Conservation (phyloP, 2,113 vertebrate genomes). For the Myiopsitta monachus region DNA sequence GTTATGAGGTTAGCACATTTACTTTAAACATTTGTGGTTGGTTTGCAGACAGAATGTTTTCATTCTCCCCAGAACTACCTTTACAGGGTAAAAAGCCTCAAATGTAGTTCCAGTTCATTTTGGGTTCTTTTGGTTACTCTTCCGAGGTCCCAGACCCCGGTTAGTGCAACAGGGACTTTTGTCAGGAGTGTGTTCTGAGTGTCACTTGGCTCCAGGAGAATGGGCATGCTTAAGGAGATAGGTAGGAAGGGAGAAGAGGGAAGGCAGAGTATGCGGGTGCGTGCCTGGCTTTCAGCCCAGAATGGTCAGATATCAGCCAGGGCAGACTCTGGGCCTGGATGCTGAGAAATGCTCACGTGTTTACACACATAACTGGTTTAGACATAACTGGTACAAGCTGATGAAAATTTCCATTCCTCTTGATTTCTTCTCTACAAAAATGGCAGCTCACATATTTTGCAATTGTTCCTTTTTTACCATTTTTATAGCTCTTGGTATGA, state of each 20-base stretch:
- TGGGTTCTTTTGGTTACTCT: neutral
- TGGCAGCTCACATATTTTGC: neutral
- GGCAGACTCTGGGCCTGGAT: neutral
- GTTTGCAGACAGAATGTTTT: neutral
- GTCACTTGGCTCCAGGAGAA: neutral
- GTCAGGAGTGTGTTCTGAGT: neutral
- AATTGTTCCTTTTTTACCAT: neutral
- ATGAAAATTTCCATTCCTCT: neutral
- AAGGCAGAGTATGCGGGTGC: neutral
- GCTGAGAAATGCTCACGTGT: accelerated
- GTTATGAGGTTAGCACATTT: neutral
- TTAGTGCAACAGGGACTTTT: accelerated
- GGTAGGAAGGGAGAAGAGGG: neutral
- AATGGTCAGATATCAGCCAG: neutral
- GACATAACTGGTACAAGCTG: neutral
- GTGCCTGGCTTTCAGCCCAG: neutral
- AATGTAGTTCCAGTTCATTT: neutral
- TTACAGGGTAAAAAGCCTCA: neutral
- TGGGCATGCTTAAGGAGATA: accelerated
- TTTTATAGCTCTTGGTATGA: neutral
- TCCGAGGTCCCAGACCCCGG: neutral
- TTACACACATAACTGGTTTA: neutral
- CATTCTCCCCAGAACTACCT: neutral
- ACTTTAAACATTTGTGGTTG: neutral
- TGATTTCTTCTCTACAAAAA: neutral